phyloP scores from a whole-genome alignment of 2,113 vertebrate species.

The Sceloporus tristichus region DNA sequence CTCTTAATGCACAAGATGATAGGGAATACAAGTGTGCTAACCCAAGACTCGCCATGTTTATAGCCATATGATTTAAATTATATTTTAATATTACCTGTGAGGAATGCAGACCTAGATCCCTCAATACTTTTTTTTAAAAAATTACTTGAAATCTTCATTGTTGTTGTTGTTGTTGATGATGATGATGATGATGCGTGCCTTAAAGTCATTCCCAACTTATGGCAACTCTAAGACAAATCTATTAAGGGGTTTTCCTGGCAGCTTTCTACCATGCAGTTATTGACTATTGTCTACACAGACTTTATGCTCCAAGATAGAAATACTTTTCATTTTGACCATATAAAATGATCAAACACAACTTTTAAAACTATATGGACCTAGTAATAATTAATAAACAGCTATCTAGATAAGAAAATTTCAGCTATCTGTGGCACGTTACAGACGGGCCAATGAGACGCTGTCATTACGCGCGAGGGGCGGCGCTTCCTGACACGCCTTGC shows the following conservation, averaged over 20 bases:
- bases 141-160: background rate
- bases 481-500: too few relatives aligned
- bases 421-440: too few relatives aligned
- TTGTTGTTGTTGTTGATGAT: too few relatives aligned
- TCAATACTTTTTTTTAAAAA: constrained; percentile 1
- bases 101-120: constrained; percentile 7
- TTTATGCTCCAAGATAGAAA: background rate
- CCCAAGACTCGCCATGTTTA: background rate
- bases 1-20: background rate
- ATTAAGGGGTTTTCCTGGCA: too few relatives aligned
- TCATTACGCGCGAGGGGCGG: too few relatives aligned
- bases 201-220: too few relatives aligned
- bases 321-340: background rate
- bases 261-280: background rate
- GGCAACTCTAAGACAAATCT: too few relatives aligned
- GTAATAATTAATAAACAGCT: constrained; percentile 56
- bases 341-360: background rate
- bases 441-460: too few relatives aligned
- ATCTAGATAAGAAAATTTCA: background rate
- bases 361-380: background rate
- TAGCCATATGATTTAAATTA: background rate
- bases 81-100: background rate
- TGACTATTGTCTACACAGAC: background rate
- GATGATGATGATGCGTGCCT: too few relatives aligned
- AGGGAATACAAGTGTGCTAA: background rate